Evolutionary conservation across 2,888 invertebrate genomes (phyloP), one percentile per base, ranked within the genome.

Genomic region (Lutraria lutraria): DNA sequence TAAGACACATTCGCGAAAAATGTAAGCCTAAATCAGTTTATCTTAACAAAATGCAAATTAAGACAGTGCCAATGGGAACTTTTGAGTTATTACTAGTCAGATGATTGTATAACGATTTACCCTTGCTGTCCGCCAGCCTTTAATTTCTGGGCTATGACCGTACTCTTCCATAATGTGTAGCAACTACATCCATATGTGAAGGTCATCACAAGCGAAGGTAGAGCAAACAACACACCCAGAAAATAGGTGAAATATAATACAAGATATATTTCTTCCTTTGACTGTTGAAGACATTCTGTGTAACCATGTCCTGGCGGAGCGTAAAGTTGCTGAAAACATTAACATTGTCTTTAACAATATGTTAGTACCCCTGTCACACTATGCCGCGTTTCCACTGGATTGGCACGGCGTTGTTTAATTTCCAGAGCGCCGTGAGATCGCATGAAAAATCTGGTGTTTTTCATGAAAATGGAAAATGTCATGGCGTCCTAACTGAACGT

Each of bases 111-210:
- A 10, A 56, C 79, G 56, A 72, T 72, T 63, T 83, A 88, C 54
- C 89, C 29, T 76, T 76, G 76, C 13, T 29, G 16, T 76, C 13
- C 76, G 31, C 34, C 76, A 34, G 31, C 89, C 87, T 90, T 89
- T 16, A 93, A 83, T 19, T 90, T 87, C 80, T 84, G 81, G 4
- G 89, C 85, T n/a, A 87, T 63, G 4, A 60, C 72, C 0, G 93
- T 90, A 60, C 93, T 93, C 54, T 86, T 89, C 91, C 91, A 92
- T 34, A 93, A 91, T 4, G 88, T 89, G 0, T 90, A 82, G 60
- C 91, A 92, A 60, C 92, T 93, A 31, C 88, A 34, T 4, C 92
- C 89, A 81, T 93, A 93, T 21, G 92, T 92, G 76, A 88, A 91
- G 68, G 68, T 68, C 93, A 93, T 93, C 19, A 93, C 68, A 16